Conservation (phyloP, 2,797 vertebrate genomes). For the Muraenolepis orangiensis region DNA sequence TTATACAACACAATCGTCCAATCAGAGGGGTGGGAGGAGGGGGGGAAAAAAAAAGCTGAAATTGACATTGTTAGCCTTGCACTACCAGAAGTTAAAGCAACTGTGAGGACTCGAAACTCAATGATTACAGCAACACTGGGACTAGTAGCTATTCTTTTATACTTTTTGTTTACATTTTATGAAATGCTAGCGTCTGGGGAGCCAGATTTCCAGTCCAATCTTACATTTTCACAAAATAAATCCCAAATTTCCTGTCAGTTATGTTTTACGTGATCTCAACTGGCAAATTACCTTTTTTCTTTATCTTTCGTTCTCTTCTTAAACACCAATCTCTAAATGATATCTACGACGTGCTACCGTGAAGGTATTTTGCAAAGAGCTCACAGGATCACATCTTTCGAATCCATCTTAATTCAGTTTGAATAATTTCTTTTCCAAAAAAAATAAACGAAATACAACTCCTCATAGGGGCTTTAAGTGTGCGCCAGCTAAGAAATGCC, state of each 20-base stretch:
- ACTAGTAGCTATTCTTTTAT: no score
- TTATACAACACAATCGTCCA: slow-evolving; percentile 27
- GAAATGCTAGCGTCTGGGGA: neutral
- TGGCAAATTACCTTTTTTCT: neutral
- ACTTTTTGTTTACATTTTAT: no score
- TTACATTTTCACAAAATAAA: no score
- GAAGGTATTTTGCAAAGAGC: neutral
- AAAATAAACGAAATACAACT: neutral
- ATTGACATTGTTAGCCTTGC: slow-evolving; percentile 31
- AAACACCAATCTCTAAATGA: neutral
- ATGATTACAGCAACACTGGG: slow-evolving; percentile 8
- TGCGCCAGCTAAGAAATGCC: slow-evolving; percentile 53
- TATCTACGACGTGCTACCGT: slow-evolving; percentile 22
- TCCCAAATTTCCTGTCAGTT: neutral
- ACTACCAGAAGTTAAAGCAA: slow-evolving; percentile 19
- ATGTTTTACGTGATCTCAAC: neutral
- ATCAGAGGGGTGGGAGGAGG: slow-evolving; percentile 30
- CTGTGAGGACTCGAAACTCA: slow-evolving; percentile 12
- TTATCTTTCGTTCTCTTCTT: neutral
- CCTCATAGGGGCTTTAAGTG: neutral
- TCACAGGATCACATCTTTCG: neutral
- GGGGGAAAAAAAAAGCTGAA: neutral
- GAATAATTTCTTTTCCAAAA: neutral
- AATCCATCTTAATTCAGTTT: neutral
- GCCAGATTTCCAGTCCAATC: neutral